phyloP scores from a whole-genome alignment of 2,113 vertebrate species.

The Crotalus helleri region DNA sequence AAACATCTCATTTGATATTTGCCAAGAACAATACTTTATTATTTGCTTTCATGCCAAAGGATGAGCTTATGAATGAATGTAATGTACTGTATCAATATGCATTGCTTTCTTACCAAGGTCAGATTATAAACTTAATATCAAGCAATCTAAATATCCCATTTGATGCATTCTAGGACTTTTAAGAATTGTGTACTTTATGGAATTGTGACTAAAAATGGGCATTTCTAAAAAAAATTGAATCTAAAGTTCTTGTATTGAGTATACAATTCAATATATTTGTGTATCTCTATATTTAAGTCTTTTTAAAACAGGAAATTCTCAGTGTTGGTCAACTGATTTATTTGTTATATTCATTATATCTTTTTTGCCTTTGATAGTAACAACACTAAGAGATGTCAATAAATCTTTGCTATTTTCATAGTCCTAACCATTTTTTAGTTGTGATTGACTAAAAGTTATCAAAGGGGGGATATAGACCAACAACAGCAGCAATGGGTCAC shows the following conservation, averaged over 20 bases:
- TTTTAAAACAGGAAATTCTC: slow-evolving; percentile 17
- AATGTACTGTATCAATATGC: neutral
- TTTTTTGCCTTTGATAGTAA: neutral
- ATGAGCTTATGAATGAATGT: neutral
- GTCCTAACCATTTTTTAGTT: neutral
- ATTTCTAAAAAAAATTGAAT: neutral
- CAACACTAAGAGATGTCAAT: neutral
- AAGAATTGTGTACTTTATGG: neutral
- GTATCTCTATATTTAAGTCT: neutral
- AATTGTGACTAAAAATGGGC: neutral
- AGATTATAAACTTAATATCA: neutral
- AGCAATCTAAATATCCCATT: neutral
- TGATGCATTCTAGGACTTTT: neutral
- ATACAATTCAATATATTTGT: neutral
- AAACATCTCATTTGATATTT: neutral
- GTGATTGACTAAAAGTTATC: neutral
- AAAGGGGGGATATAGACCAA: neutral
- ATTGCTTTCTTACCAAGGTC: neutral
- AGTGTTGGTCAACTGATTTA: neutral
- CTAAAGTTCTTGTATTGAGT: neutral
- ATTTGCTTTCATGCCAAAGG: slow-evolving; percentile 1
- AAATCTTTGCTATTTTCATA: neutral
- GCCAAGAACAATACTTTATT: slow-evolving; percentile 7
- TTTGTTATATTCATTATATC: neutral
- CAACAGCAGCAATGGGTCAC: neutral